These are phyloP conservation scores for Andrena chrysosceles DNA, from an alignment of 2,888 invertebrate genomes.

Conservation along the genomic window DNA sequence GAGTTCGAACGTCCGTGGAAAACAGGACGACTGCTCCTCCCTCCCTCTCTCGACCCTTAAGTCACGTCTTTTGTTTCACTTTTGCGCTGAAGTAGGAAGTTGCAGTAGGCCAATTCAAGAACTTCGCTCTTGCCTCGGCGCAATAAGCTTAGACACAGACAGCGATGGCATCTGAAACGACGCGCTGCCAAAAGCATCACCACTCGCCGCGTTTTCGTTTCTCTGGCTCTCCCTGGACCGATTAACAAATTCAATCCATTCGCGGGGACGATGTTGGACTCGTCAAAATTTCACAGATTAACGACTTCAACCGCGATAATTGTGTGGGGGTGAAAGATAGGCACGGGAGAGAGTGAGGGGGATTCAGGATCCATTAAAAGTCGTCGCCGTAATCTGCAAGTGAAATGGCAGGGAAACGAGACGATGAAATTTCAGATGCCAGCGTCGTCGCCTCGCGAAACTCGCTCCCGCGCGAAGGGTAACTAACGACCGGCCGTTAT, in stretches of 20 bases:
- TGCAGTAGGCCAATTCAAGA: conserved; percentile 71
- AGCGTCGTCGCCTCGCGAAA: conserved; percentile 38
- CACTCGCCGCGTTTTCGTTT: neutral
- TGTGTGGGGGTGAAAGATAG: conserved; percentile 6
- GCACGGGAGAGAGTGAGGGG: neutral
- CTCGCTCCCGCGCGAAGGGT: neutral
- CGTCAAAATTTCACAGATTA: conserved; percentile 10
- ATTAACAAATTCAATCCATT: conserved; percentile 10
- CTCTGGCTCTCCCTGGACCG: neutral
- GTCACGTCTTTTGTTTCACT: conserved; percentile 65
- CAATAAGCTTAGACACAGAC: conserved; percentile 62
- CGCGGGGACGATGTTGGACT: neutral
- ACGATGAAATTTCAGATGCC: conserved; percentile 50
- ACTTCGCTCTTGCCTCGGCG: conserved; percentile 72
- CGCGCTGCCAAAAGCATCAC: neutral
- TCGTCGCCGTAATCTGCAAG: conserved; percentile 49
- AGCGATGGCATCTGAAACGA: conserved; percentile 51
- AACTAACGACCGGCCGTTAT: conserved; percentile 54
- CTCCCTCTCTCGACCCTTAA: conserved; percentile 33
- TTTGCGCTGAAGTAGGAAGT: conserved; percentile 73
- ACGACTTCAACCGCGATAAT: conserved; percentile 44
- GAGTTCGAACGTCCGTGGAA: too few relatives aligned
- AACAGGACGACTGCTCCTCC: neutral
- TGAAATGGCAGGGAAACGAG: conserved; percentile 38
- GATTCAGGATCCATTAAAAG: conserved; percentile 39